phyloP scores from a whole-genome alignment of 2,797 vertebrate species.

The Acanthiza pusilla region DNA sequence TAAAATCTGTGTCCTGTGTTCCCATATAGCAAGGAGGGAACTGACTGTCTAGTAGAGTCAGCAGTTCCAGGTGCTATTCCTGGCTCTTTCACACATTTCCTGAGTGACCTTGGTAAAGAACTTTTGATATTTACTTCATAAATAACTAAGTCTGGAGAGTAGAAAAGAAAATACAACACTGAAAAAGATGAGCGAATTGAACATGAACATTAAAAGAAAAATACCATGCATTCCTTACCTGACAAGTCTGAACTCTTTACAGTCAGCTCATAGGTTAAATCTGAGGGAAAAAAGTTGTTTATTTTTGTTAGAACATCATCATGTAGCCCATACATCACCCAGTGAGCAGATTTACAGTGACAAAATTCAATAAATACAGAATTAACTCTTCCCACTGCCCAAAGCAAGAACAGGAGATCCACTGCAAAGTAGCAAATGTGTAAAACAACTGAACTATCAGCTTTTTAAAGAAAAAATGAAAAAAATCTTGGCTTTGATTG shows the following conservation, averaged over 20 bases:
- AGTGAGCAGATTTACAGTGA: not conserved
- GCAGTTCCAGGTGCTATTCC: not conserved
- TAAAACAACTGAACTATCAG: not conserved
- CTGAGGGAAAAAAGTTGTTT: conserved; percentile 69
- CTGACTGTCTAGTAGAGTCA: not conserved
- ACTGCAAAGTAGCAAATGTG: not conserved
- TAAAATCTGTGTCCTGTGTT: not conserved
- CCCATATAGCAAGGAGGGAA: not conserved
- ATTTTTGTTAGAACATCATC: not conserved
- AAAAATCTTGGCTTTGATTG: not conserved
- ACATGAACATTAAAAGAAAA: not conserved
- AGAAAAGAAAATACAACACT: not conserved
- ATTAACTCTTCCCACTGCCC: not conserved
- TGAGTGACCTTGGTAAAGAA: not conserved
- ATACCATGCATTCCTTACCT: conserved; percentile 78
- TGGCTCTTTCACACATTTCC: not conserved
- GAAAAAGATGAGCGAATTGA: not conserved
- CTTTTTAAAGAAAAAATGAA: not conserved
- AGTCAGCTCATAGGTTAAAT: conserved; percentile 94
- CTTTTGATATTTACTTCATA: not conserved
- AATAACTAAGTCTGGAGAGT: not conserved
- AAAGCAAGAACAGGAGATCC: not conserved
- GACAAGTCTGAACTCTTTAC: conserved; percentile 88
- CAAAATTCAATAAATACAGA: not conserved
- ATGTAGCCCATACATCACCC: not conserved